A percentile compares a stretch with the other conserved stretches of the same genome.
phyloP scores from a whole-genome alignment of 2,888 invertebrate species.

The Uropetala carovei region DNA sequence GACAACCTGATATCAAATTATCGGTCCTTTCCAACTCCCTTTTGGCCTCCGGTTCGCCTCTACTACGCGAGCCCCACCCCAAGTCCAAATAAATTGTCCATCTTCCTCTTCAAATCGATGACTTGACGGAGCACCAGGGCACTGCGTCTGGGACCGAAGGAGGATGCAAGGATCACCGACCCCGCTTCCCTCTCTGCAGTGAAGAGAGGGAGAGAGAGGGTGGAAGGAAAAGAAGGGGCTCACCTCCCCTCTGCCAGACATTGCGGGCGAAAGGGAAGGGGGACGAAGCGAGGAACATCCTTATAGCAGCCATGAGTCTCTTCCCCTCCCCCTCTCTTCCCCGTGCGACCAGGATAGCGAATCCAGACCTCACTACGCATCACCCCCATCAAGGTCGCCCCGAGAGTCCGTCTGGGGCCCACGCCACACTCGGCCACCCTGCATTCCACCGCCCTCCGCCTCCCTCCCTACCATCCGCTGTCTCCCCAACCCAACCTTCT shows the following conservation, averaged over 20 bases:
- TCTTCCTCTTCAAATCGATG: slow-evolving; percentile 39
- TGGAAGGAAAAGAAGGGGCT: not conserved
- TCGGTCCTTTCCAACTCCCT: not conserved
- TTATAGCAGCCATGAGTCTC: not conserved
- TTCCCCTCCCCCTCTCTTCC: not conserved
- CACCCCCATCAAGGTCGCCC: slow-evolving; percentile 51
- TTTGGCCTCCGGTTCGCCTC: not conserved
- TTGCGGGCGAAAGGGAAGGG: not conserved
- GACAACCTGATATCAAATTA: slow-evolving; percentile 26
- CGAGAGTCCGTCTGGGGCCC: slow-evolving; percentile 52
- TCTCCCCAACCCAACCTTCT: not conserved
- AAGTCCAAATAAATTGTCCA: slow-evolving; percentile 6
- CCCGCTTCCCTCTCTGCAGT: not conserved
- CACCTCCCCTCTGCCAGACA: slow-evolving; percentile 43
- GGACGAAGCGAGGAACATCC: not conserved
- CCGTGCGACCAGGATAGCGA: slow-evolving; percentile 11
- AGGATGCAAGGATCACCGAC: slow-evolving; percentile 38
- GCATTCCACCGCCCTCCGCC: not conserved
- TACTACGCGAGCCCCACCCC: not conserved
- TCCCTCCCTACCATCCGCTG: not conserved
- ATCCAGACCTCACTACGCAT: slow-evolving; percentile 37
- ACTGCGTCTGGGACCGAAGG: slow-evolving; percentile 27
- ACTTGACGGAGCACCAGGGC: slow-evolving; percentile 31
- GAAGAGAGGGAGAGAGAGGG: not conserved
- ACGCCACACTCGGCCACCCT: not conserved